Percentiles rank a stretch among this genome's conserved stretches.
These are phyloP conservation scores for Chaenocephalus aceratus DNA, from an alignment of 2,113 vertebrate species.

Conservation along the genomic window DNA sequence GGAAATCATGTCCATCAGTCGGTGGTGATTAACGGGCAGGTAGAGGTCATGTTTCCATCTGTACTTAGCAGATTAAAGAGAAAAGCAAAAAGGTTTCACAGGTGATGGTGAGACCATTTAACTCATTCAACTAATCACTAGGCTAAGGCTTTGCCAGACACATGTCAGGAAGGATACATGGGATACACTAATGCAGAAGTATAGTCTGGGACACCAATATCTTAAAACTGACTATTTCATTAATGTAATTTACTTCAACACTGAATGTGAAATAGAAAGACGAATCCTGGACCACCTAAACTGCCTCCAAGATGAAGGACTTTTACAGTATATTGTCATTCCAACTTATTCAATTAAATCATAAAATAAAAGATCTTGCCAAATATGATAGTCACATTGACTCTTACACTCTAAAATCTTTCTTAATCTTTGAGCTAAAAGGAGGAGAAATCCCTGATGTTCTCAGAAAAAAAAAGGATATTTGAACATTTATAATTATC, in stretches of 20 bases:
- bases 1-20: conserved; percentile 16
- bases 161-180: not conserved
- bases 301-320: not conserved
- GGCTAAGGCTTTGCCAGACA: not conserved
- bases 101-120: not conserved
- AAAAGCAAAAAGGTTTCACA: not conserved
- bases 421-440: not conserved
- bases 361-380: not conserved
- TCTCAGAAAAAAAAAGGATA: not conserved
- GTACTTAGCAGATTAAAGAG: not conserved
- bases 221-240: not conserved
- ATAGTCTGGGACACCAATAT: not conserved
- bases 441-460: not conserved
- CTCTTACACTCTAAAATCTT: not conserved
- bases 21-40: not conserved
- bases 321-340: not conserved
- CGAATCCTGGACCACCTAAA: not conserved
- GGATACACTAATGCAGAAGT: not conserved
- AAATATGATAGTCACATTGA: not conserved
- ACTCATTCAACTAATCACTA: not conserved
- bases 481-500: not conserved
- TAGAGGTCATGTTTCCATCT: not conserved
- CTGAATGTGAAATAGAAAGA: not conserved
- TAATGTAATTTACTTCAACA: not conserved
- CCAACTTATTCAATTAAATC: not conserved